Percentiles rank a stretch among this genome's conserved stretches.
These are phyloP conservation scores for Lasiurus cinereus DNA, from an alignment of 2,113 vertebrate species.

Conservation along the genomic window DNA sequence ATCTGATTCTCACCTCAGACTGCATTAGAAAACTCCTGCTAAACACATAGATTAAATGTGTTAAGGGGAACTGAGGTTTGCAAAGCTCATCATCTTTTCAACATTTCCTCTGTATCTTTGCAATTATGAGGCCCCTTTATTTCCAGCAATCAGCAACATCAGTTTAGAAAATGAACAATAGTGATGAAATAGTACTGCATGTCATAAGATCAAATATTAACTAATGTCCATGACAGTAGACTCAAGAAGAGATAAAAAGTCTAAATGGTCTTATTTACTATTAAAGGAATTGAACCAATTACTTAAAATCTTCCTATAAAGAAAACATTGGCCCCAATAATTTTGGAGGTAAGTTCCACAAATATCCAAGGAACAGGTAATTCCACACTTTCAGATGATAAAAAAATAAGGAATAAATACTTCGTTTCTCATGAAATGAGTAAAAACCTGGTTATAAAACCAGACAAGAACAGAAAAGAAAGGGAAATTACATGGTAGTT, in stretches of 20 bases:
- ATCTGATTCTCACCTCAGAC: not conserved
- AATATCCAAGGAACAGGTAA: not conserved
- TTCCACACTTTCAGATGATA: not conserved
- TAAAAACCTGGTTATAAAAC: not conserved
- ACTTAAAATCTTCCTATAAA: constrained; percentile 2
- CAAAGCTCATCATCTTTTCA: constrained; percentile 46
- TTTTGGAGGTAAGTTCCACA: not conserved
- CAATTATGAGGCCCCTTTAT: not conserved
- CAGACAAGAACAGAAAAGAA: not conserved
- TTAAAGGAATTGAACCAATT: not conserved
- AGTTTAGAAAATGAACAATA: constrained; percentile 18
- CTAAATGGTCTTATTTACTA: not conserved
- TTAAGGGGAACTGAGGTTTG: not conserved
- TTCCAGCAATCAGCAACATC: not conserved
- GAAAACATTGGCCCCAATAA: not conserved
- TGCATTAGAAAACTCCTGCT: not conserved
- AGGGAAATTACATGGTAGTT: not conserved
- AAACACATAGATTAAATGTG: not conserved
- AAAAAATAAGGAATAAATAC: not conserved
- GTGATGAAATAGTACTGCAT: not conserved
- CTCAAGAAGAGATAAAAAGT: not conserved
- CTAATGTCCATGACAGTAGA: not conserved
- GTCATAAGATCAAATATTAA: constrained; percentile 9
- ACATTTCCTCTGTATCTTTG: constrained; percentile 60
- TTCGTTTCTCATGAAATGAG: not conserved